Evolutionary conservation across 2,113 vertebrate species (phyloP).

Genomic region (Pachypanchax playfairii): DNA sequence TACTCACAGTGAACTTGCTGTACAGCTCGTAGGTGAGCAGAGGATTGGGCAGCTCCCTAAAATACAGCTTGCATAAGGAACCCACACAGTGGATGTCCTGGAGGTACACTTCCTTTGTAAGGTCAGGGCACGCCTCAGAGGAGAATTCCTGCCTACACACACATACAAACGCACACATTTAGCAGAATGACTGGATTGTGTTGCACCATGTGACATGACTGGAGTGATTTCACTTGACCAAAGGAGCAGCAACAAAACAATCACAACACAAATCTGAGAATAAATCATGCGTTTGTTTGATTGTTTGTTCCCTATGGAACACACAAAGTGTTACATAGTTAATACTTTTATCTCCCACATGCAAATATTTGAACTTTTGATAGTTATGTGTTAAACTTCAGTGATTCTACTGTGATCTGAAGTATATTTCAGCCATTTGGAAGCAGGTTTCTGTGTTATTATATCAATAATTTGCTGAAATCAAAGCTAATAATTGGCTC

Average conservation of each 20-base stretch:
- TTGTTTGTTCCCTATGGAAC: too few species aligned
- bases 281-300: neutral
- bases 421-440: too few species aligned
- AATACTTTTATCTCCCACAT: too few species aligned
- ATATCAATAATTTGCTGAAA: too few species aligned
- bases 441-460: too few species aligned
- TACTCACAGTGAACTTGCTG: constrained; percentile 95
- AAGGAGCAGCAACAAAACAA: constrained; percentile 5
- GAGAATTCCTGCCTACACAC: constrained; percentile 94
- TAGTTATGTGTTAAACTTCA: too few species aligned
- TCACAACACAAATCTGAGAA: neutral
- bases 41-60: constrained; percentile 96
- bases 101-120: constrained; percentile 96
- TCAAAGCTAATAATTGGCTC: too few species aligned
- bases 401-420: too few species aligned
- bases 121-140: constrained; percentile 92
- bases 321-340: too few species aligned
- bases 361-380: too few species aligned
- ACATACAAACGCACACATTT: constrained; percentile 44
- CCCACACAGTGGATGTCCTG: constrained; percentile 99
- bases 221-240: neutral
- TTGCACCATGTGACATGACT: constrained; percentile 9
- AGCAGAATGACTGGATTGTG: constrained; percentile 53
- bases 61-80: constrained; percentile 98
- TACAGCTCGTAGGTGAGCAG: constrained; percentile 98